Conservation (phyloP, 2,888 invertebrate genomes). For the Galeruca laticollis region DNA sequence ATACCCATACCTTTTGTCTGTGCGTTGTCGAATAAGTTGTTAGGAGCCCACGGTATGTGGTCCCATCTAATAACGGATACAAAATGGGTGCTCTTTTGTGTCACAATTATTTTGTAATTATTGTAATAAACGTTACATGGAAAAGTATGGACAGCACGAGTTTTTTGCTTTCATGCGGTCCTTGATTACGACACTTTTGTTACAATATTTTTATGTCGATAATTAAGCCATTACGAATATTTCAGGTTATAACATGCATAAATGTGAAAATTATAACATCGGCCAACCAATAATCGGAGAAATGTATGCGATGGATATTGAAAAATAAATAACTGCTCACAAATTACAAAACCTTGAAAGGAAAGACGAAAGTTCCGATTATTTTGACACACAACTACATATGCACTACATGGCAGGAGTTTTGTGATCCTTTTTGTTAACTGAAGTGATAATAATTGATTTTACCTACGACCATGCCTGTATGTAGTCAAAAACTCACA, state of each 20-base stretch:
- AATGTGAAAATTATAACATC: no score
- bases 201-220: background rate
- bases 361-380: no score
- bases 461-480: no score
- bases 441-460: no score
- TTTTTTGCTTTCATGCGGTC: slow-evolving; percentile 6
- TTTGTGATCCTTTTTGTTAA: no score
- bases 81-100: slow-evolving; percentile 33
- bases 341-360: no score
- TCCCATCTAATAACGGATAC: slow-evolving; percentile 42
- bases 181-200: slow-evolving; percentile 5
- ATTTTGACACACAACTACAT: no score
- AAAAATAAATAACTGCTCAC: no score
- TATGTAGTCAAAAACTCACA: no score
- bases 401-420: no score
- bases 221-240: background rate
- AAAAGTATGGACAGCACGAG: slow-evolving; percentile 24
- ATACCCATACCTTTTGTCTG: slow-evolving; percentile 55
- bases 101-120: slow-evolving; percentile 33
- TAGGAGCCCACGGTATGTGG: slow-evolving; percentile 54
- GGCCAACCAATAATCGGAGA: no score
- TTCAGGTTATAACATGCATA: background rate
- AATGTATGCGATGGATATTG: no score
- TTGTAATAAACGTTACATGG: slow-evolving; percentile 27
- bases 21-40: slow-evolving; percentile 51